Conservation (phyloP, 2,888 invertebrate species). For the Slavum lentiscoides region DNA sequence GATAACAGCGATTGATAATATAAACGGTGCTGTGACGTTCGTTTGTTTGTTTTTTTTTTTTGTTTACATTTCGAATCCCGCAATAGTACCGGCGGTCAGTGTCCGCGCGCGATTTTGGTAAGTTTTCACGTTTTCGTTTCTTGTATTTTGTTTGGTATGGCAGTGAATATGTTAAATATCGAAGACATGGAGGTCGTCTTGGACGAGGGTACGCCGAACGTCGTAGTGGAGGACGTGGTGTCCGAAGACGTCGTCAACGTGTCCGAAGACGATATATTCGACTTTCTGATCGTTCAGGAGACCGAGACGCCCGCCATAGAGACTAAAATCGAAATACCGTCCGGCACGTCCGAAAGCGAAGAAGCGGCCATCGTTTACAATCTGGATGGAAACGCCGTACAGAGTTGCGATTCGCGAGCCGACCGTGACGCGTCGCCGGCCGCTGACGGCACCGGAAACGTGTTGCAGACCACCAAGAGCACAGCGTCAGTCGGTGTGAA, state of each 20-base stretch:
- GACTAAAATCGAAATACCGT: conserved; percentile 43
- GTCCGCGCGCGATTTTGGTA: conserved; percentile 20
- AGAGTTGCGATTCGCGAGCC: background rate
- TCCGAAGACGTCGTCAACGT: background rate
- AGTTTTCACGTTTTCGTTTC: conserved; percentile 19
- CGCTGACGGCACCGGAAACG: background rate
- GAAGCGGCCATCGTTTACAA: conserved; percentile 30
- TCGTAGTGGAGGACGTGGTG: background rate
- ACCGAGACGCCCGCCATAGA: conserved; percentile 35
- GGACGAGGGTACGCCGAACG: conserved; percentile 28
- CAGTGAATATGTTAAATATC: conserved; percentile 33
- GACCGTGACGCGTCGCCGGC: background rate
- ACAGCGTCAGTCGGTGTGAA: background rate
- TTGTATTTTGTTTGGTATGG: conserved; percentile 30
- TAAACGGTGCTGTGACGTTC: too few species aligned
- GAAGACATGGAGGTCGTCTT: conserved; percentile 49
- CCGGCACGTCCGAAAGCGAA: conserved; percentile 21
- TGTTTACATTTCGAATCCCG: conserved; percentile 26
- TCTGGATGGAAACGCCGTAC: conserved; percentile 35
- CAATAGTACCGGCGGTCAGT: background rate
- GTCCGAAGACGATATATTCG: conserved; percentile 26
- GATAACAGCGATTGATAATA: too few species aligned
- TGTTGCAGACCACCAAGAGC: background rate
- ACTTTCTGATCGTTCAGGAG: conserved; percentile 27
- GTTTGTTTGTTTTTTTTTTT: background rate